Base-by-base conservation (phyloP, 2,888 invertebrate genomes). In the Brachyopa scutellaris region DNA sequence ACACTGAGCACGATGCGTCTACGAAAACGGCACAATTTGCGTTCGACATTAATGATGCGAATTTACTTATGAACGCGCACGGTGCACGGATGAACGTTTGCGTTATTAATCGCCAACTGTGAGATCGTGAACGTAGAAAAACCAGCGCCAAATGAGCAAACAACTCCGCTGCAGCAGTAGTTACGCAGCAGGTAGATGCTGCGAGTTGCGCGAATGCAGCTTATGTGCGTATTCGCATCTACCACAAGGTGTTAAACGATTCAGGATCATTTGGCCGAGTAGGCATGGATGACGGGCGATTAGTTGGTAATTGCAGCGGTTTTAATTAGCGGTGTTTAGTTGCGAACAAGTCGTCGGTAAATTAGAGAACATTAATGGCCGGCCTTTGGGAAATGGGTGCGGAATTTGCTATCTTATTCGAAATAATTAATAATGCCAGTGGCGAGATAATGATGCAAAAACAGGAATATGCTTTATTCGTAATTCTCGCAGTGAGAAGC, bases 261-360 rank as follows among this genome's bases (percentile, higher is more conserved):
- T 80, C 80, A 45, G 76, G 62, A 76, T 64, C 74, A 51, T 62
- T 69, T 76, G 69, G 49, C 62, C 62, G 57, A 64, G 69, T 59
- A 57, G 76, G 69, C 76, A 42, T 64, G 74, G 61, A 67, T 57
- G 74, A 80, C 79, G 74, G 67, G 19, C 79, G 74, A 80, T 80
- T 80, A 80, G 80, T 70, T 17, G 80, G 69, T 76, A 80, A 80
- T 80, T 80, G 76, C 74, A 29, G 62, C 49, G 57, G 38, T 26
- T 76, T 80, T 80, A 80, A 80, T 80, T 80, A 80, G 80, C 76
- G 59, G 80, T 76, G 33, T 80, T 80, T 76, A 76, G 76, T 64
- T 80, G 74, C 69, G 64, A 80, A 80, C 80, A 80, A 80, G 80
- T 64, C 67, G 80, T 64, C 67, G 33, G 79, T 80, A 69, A 80